Conservation (phyloP, 2,888 invertebrate species). For the Zele albiditarsus region DNA sequence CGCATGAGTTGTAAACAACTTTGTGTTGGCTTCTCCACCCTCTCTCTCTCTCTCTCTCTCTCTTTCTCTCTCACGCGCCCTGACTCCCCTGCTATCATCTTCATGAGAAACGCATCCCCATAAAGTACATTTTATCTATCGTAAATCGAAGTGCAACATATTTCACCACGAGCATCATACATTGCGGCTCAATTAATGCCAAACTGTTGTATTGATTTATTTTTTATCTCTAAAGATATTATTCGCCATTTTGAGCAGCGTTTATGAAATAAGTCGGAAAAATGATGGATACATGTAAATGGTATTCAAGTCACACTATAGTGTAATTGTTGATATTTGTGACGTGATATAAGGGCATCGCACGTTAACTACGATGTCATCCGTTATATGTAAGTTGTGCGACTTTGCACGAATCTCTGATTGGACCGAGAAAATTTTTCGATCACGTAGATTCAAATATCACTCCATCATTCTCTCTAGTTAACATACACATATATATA, state of each 20-base stretch:
- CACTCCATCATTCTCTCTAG: no score
- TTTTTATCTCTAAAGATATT: constrained; percentile 60
- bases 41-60: constrained; percentile 48
- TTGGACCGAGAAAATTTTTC: no score
- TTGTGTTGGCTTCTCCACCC: constrained; percentile 33
- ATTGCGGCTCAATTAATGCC: constrained; percentile 73
- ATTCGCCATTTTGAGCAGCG: constrained; percentile 9
- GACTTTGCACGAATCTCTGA: no score
- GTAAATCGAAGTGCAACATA: constrained; percentile 71
- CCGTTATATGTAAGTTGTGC: no score
- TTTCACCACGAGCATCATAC: constrained; percentile 67
- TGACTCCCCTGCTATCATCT: constrained; percentile 51
- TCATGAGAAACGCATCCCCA: constrained; percentile 67
- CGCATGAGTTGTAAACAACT: constrained; percentile 66
- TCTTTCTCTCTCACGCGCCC: constrained; percentile 53
- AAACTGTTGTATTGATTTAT: constrained; percentile 71
- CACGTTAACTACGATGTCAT: no score
- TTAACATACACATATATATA: no score
- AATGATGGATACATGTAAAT: neutral
- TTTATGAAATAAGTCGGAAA: neutral
- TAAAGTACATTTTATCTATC: constrained; percentile 72
- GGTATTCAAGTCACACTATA: neutral
- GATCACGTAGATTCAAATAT: no score
- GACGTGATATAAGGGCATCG: no score
- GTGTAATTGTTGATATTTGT: no score